Evolutionary conservation across 2,888 invertebrate species (phyloP), one percentile per base, ranked within the genome.

Genomic region (Cetonia aurata): DNA sequence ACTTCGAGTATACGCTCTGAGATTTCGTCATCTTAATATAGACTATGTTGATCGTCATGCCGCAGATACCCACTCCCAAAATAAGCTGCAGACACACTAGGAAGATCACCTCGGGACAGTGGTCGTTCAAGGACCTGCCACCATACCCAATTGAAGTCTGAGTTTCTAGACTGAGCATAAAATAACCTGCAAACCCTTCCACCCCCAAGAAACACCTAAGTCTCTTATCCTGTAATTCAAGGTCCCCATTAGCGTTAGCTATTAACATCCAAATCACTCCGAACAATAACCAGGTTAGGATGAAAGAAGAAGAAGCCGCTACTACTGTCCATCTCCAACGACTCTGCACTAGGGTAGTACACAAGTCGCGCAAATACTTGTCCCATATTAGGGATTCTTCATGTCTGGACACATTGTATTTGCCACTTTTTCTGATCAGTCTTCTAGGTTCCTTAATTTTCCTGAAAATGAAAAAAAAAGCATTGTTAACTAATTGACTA

Each of bases 161-260:
- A 0, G 95, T 95, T 83, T 96, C 96, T 71, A 96, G 90, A 50
- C 94, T 93, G 87, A 96, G 95, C 81, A 96, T 88, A 72, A 96
- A 89, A 72, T 90, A 86, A 0, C 90, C 90, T 33, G 89, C 88
- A 71, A 91, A 91, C 13, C 87, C 87, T 0, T 86, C 84, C 0
- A 90, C 89, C 0, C 91, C 91, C 3, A 85, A 86, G 41, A 90
- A 86, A 74, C 91, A 91, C 0, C 85, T 85, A 12, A 33, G 41
- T 78, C 81, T 25, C 73, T 83, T 84, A n/a, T 90, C 88, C 53
- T 88, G 88, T 0, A 89, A 67, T 31, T 79, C 87, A n/a, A 93
- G 87, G 80, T 96, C 95, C 0, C 94, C 93, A 80, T 93, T 93
- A 1, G 89, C 87, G 78, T 91, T 92, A 0, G 93, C 90, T 15